Conservation (phyloP, 1,140 invertebrate genomes). For the Drosophila gunungcola region DNA sequence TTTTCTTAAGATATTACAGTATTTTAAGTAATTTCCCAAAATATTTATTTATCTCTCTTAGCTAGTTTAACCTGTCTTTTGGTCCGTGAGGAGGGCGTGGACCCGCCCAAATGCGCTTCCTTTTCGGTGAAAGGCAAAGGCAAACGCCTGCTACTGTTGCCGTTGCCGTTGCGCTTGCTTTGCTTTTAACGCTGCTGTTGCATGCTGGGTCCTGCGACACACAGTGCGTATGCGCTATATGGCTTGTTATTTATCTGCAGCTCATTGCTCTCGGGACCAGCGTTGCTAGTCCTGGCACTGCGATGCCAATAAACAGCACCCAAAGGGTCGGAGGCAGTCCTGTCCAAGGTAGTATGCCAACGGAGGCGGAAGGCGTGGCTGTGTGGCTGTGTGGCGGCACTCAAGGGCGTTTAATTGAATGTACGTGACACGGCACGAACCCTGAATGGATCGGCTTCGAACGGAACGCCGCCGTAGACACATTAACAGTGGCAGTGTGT, state of each 20-base stretch:
- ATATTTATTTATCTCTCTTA: background rate
- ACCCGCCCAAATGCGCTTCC: conserved; percentile 48
- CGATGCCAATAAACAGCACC: conserved; percentile 70
- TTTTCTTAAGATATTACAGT: too few relatives aligned
- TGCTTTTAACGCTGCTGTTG: conserved; percentile 16
- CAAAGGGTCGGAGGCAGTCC: conserved; percentile 10
- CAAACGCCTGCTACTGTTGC: conserved; percentile 16
- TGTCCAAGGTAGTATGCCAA: background rate
- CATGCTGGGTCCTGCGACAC: conserved; percentile 33
- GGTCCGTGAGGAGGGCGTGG: background rate
- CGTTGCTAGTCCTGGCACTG: conserved; percentile 23
- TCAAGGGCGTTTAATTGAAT: conserved; percentile 83
- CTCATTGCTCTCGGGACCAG: conserved; percentile 60
- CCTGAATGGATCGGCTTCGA: conserved; percentile 45
- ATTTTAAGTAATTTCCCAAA: too few relatives aligned
- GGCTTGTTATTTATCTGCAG: conserved; percentile 81
- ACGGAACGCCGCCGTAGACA: conserved; percentile 65
- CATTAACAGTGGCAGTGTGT: conserved; percentile 69
- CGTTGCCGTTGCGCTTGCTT: background rate
- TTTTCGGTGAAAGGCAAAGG: conserved; percentile 54
- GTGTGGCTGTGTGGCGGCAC: conserved; percentile 48
- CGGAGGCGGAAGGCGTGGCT: conserved; percentile 39
- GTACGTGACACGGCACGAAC: conserved; percentile 64
- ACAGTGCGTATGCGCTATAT: conserved; percentile 79
- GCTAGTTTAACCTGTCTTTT: background rate